Evolutionary conservation across 2,797 vertebrate genomes (phyloP), one percentile per base, ranked within the genome.

Genomic region (Sebastes ruberrimus): DNA sequence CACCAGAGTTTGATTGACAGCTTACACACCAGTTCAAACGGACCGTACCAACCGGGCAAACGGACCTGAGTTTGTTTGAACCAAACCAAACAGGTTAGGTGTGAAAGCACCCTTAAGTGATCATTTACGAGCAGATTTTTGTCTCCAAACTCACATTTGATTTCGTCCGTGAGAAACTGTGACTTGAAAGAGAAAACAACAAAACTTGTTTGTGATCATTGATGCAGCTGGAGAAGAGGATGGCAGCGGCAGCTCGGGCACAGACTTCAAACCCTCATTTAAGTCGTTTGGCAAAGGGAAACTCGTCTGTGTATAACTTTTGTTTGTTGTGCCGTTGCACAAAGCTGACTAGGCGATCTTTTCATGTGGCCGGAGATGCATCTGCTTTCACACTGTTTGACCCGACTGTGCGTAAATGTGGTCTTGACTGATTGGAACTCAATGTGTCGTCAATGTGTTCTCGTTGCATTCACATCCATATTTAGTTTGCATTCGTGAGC

Each of bases 381-480:
- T 88, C 84, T 83, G 83, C 63, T 76, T 87, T 82, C 66, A 76
- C 77, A 78, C 64, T 57, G 5, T 78, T 75, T 73, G 76, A 86
- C 73, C 74, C 81, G 86, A 84, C 89, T 73, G 2, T 77, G 55
- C 28, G 78, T 60, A 75, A 95, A 89, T 86, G 89, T 83, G 91
- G 87, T 86, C 57, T 52, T 52, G 33, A 75, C 76, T 74, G 78
- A 87, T 89, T 80, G 71, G 73, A 86, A 84, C 80, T 59, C 68
- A 62, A 88, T 84, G 78, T 73, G 65, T 81, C 55, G 56, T 76
- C 76, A 76, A n/a, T 75, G 75, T 83, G 75, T 75, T 82, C 42
- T 70, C 42, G 72, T 80, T 84, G 77, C 38, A 20, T 85, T 90
- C 67, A 71, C 70, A 20, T 87, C 75, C 81, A 73, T 86, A 82